A percentile compares a stretch with the other conserved stretches of the same genome.
Evolutionary conservation across 2,888 invertebrate genomes (phyloP).

Genomic region (Drosophila borborema): DNA sequence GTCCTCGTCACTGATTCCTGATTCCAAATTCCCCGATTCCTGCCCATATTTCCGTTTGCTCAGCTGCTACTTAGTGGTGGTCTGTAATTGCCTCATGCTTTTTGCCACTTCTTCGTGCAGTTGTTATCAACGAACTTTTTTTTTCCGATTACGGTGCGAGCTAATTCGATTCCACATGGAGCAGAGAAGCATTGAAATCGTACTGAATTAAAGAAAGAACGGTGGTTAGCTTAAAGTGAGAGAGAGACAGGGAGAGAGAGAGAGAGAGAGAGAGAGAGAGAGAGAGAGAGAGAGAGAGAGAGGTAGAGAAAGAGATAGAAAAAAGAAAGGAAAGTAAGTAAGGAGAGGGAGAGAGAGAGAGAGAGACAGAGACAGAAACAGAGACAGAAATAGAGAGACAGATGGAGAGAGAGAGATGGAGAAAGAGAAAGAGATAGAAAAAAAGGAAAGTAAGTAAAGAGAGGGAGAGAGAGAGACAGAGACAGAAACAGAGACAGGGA

Average conservation of each 20-base stretch:
- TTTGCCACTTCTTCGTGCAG: not conserved
- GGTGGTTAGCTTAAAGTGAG: accelerated
- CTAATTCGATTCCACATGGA: constrained; percentile 3
- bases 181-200: not conserved
- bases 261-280: not conserved
- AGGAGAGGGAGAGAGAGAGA: not conserved
- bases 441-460: no score
- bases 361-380: no score
- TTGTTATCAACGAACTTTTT: not conserved
- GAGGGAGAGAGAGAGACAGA: no score
- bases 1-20: constrained; percentile 32
- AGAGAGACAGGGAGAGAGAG: not conserved
- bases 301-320: no score
- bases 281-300: no score
- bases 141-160: not conserved
- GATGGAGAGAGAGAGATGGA: no score
- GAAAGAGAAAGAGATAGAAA: no score
- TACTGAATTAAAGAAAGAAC: not conserved
- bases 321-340: not conserved
- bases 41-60: constrained; percentile 40
- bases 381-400: no score
- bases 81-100: constrained; percentile 5
- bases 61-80: constrained; percentile 4
- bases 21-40: constrained; percentile 30
- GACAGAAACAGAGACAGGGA: no score